phyloP scores from a whole-genome alignment of 1,140 invertebrate genomes.

The Camponotus floridanus region DNA sequence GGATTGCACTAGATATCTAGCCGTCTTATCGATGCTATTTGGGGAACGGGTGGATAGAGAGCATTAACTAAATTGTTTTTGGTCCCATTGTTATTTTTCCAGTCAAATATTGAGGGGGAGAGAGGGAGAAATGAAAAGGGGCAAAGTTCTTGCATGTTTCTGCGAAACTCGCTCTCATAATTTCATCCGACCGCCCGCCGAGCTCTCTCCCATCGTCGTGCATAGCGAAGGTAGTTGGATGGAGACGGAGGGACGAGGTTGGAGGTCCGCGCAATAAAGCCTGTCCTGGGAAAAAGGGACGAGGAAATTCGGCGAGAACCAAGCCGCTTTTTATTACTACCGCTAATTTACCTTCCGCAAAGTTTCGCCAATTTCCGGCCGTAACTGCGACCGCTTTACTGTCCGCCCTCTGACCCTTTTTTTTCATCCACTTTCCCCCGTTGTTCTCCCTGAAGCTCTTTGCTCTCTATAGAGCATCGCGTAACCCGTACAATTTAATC shows the following conservation, averaged over 20 bases:
- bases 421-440: background rate
- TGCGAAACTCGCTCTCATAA: constrained; percentile 57
- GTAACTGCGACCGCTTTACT: constrained; percentile 65
- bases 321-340: constrained; percentile 71
- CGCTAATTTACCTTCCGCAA: constrained; percentile 74
- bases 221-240: constrained; percentile 5
- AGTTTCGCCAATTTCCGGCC: constrained; percentile 72
- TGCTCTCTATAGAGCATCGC: constrained; percentile 20
- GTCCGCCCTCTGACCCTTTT: constrained; percentile 55
- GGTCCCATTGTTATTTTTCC: constrained; percentile 58
- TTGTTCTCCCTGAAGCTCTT: background rate
- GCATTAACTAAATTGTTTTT: constrained; percentile 79
- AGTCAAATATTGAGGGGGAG: background rate
- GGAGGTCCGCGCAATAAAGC: constrained; percentile 54
- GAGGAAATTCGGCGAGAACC: constrained; percentile 61
- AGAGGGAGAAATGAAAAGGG: background rate
- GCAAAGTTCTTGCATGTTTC: constrained; percentile 43
- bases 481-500: constrained; percentile 64
- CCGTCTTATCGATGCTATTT: constrained; percentile 70
- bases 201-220: constrained; percentile 16
- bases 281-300: constrained; percentile 24
- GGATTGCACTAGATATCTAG: constrained; percentile 52
- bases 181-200: constrained; percentile 48
- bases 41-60: constrained; percentile 47
- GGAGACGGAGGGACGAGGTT: background rate